Evolutionary conservation across 2,888 invertebrate species (phyloP).

Genomic region (Eupithecia subumbrata): DNA sequence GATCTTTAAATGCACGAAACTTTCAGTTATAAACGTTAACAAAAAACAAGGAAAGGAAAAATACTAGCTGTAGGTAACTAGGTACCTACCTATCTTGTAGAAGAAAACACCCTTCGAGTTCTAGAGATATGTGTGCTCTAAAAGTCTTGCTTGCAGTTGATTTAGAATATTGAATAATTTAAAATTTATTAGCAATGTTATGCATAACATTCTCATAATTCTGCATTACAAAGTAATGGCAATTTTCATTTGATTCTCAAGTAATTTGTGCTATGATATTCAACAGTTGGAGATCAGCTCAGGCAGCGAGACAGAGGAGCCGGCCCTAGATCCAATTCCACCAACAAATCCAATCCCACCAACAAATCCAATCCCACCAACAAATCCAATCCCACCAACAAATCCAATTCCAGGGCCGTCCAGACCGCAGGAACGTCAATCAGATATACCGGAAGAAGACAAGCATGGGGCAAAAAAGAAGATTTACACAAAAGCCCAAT

Average conservation of each 20-base stretch:
- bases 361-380: neutral
- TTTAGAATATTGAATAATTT: neutral
- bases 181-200: neutral
- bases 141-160: neutral
- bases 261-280: neutral
- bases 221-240: neutral
- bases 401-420: neutral
- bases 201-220: neutral
- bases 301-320: slow-evolving; percentile 12
- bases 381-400: neutral
- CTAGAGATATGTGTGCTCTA: too few species aligned
- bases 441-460: slow-evolving; percentile 27
- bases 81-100: too few species aligned
- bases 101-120: too few species aligned
- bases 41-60: neutral
- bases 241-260: neutral
- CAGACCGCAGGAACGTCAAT: neutral
- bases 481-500: slow-evolving; percentile 5
- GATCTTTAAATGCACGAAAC: neutral
- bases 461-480: slow-evolving; percentile 30
- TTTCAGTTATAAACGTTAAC: too few species aligned
- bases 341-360: neutral
- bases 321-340: neutral
- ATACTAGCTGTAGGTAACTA: neutral
- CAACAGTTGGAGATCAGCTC: slow-evolving; percentile 25